A percentile compares a stretch with the other conserved stretches of the same genome.
phyloP scores from a whole-genome alignment of 2,888 invertebrate genomes.

The Agonopterix heracliana region DNA sequence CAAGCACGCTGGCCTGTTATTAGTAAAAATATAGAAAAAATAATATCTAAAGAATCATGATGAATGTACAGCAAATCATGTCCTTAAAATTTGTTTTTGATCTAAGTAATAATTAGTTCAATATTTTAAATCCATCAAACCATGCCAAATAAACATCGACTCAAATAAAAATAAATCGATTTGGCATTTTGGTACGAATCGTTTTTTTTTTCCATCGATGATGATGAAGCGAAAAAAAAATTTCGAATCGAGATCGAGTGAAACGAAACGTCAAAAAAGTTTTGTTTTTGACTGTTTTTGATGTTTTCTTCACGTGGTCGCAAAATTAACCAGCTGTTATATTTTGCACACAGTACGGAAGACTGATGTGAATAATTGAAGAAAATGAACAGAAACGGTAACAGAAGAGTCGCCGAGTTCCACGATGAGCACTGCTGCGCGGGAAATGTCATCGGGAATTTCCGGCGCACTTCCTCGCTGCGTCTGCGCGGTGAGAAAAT shows the following conservation, averaged over 20 bases:
- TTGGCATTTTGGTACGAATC: no score
- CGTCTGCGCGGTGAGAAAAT: conserved; percentile 81
- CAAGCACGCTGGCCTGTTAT: no score
- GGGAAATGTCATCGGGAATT: conserved; percentile 70
- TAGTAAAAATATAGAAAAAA: no score
- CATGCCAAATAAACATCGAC: no score
- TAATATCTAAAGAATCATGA: no score
- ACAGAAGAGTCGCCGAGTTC: conserved; percentile 57
- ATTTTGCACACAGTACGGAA: conserved; percentile 43
- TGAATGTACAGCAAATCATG: no score
- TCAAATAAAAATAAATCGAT: no score
- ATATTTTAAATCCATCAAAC: no score
- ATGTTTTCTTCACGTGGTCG: conserved; percentile 1
- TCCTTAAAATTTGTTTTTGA: no score
- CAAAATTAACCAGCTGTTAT: conserved; percentile 43
- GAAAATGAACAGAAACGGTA: conserved; percentile 66
- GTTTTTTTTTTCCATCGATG: no score
- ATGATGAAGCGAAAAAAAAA: no score
- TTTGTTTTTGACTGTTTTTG: conserved; percentile 4
- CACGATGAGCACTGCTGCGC: conserved; percentile 71
- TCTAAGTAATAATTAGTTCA: no score
- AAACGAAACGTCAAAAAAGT: conserved; percentile 7
- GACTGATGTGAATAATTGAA: conserved; percentile 58
- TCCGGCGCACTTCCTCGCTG: conserved; percentile 80
- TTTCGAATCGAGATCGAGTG: background rate